phyloP scores from a whole-genome alignment of 2,797 vertebrate genomes.

The Lophotriccus pileatus region DNA sequence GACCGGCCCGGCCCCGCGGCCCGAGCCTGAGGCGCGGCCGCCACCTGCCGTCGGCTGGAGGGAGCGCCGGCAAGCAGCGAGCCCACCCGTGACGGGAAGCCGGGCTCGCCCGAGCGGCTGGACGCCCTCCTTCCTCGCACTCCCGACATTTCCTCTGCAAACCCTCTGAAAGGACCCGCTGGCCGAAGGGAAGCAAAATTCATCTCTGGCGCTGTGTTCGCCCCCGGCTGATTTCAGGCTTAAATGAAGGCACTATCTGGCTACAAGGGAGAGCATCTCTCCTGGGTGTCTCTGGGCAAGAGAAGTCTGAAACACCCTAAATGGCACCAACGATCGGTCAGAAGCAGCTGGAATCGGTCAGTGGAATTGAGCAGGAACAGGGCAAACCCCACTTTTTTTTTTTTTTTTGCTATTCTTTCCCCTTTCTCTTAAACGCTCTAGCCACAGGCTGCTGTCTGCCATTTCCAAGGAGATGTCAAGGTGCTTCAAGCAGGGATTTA shows the following conservation, averaged over 20 bases:
- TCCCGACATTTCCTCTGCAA: background rate
- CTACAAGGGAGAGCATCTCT: background rate
- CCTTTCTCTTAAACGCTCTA: accelerated
- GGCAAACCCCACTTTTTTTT: background rate
- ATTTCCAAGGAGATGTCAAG: background rate
- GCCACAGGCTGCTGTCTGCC: background rate
- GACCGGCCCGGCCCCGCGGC: background rate
- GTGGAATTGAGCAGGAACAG: background rate
- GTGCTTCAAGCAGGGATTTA: background rate
- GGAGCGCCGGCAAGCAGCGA: background rate
- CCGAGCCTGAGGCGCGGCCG: background rate
- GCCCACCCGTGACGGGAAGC: background rate
- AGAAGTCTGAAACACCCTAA: background rate
- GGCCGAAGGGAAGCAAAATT: background rate
- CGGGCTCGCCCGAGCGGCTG: too few species aligned
- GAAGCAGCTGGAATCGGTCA: background rate
- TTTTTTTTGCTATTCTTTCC: background rate
- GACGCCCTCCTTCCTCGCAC: background rate
- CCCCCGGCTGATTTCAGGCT: background rate
- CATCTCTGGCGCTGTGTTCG: background rate
- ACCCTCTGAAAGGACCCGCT: background rate
- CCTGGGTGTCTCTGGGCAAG: background rate
- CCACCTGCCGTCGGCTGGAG: background rate
- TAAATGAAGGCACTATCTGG: background rate
- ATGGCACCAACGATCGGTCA: accelerated